Base-by-base conservation (phyloP, 1,140 invertebrate species). In the Charaxes varanes region DNA sequence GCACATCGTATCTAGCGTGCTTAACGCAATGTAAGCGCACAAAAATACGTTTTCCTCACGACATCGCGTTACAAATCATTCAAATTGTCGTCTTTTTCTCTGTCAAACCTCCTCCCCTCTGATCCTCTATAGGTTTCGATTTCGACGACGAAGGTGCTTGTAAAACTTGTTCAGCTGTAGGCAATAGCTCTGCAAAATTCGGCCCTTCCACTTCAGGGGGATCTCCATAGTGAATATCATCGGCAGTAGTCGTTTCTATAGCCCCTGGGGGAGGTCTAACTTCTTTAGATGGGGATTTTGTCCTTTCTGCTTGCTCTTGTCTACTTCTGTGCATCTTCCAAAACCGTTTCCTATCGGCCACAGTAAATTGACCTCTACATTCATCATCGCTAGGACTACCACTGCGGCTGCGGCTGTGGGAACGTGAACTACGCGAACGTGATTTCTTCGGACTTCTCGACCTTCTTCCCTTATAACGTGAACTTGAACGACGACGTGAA, bases 191-290 rank as follows among this genome's bases (percentile, higher is more conserved):
- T 3, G 70, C 79, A 50, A 73, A 83, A 24, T 83, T 83, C 3
- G 77, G 76, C 0, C 79, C 79, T 48, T 77, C 79, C 2, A 83
- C 65, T 52, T 80, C 76, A 19, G 79, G 79, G 13, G 79, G 79
- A 27, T 67, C 76, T 4, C 79, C 71, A 52, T 83, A 83, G 28
- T 76, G 53, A 15, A 83, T 64, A 31, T 76, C 79, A 31, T 79
- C 76, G n/a, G 64, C 58, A 17, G 45, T 49, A 2, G 70, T 66
- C 1, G 66, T 45, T 32, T 79, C 76, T 7, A 72, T 36, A 0
- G 67, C 76, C 1, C 72, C 74, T 3, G 77, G 72, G 0, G 76
- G 76, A 11, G 74, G 65, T 42, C 70, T 77, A 0, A 71, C 21
- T 61, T 76, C 76, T 42, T 72, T 78, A 2, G 58, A 62, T 2